These are phyloP conservation scores for Caretta caretta DNA, from an alignment of 2,113 vertebrate species.

Conservation along the genomic window DNA sequence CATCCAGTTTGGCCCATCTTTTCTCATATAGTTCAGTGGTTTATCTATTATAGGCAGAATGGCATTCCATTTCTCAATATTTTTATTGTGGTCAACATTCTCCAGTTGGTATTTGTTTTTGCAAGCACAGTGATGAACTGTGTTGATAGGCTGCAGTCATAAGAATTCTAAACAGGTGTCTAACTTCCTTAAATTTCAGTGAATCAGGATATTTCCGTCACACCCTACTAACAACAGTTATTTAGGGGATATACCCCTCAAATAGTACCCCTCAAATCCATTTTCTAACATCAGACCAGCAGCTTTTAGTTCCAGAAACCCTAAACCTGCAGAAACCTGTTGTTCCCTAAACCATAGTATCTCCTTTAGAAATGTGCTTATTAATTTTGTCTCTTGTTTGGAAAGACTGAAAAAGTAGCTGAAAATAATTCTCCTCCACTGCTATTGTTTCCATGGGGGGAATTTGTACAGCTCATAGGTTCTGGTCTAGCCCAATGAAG, in stretches of 20 bases:
- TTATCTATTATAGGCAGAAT: conserved; percentile 49
- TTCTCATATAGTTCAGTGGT: not conserved
- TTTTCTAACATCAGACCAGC: not conserved
- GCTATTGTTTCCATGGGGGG: not conserved
- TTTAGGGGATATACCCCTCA: not conserved
- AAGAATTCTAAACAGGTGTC: conserved; percentile 38
- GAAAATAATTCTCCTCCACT: not conserved
- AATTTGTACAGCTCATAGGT: not conserved
- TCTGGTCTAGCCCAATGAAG: not conserved
- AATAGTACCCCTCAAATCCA: not conserved
- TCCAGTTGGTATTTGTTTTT: conserved; percentile 43
- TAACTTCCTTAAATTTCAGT: conserved; percentile 35
- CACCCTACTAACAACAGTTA: not conserved
- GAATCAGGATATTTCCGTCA: not conserved
- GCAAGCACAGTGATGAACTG: conserved; percentile 57
- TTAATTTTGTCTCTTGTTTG: not conserved
- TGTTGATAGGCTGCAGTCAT: conserved; percentile 27
- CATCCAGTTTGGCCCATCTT: conserved; percentile 55
- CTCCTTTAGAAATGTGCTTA: not conserved
- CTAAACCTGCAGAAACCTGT: not conserved
- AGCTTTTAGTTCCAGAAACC: not conserved
- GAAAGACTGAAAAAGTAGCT: not conserved
- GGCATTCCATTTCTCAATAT: conserved; percentile 59
- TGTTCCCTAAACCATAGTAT: not conserved
- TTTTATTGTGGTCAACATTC: conserved; percentile 54